Conservation (phyloP, 2,113 vertebrate genomes). For the Actenoides lindsayi region DNA sequence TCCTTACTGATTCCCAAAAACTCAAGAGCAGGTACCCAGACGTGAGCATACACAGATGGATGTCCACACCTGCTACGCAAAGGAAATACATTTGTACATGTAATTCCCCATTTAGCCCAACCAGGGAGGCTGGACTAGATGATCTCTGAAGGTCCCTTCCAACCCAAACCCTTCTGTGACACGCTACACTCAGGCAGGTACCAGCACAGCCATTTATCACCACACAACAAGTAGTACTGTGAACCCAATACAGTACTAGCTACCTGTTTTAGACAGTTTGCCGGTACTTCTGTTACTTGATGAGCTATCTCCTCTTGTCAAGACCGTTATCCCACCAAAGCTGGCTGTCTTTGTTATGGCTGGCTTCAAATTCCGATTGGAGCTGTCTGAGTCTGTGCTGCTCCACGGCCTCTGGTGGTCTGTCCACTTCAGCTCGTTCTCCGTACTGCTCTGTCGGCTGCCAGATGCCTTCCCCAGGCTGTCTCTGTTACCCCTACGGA, state of each 20-base stretch:
- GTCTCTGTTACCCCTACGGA: conserved; percentile 86
- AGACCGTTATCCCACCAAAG: conserved; percentile 82
- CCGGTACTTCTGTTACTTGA: conserved; percentile 81
- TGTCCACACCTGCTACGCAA: neutral
- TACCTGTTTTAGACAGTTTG: conserved; percentile 88
- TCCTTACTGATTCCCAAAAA: neutral
- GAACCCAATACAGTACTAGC: conserved; percentile 68
- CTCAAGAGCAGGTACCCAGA: neutral
- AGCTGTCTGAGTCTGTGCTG: conserved; percentile 95
- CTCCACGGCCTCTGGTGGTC: conserved; percentile 94
- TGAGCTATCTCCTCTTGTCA: conserved; percentile 81
- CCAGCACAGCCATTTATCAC: neutral
- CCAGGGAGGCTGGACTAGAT: neutral
- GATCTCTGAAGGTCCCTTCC: neutral
- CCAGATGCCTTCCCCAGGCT: conserved; percentile 87
- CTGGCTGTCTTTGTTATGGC: conserved; percentile 84
- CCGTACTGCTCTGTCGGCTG: conserved; percentile 93
- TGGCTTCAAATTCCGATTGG: conserved; percentile 83
- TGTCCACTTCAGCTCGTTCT: conserved; percentile 86
- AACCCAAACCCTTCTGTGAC: neutral
- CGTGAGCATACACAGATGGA: accelerated
- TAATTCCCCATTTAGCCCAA: neutral
- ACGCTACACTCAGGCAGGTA: neutral
- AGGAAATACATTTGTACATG: neutral
- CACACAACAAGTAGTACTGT: neutral